Base-by-base conservation (phyloP, 2,888 invertebrate species). In the Ectropis crepuscularia region DNA sequence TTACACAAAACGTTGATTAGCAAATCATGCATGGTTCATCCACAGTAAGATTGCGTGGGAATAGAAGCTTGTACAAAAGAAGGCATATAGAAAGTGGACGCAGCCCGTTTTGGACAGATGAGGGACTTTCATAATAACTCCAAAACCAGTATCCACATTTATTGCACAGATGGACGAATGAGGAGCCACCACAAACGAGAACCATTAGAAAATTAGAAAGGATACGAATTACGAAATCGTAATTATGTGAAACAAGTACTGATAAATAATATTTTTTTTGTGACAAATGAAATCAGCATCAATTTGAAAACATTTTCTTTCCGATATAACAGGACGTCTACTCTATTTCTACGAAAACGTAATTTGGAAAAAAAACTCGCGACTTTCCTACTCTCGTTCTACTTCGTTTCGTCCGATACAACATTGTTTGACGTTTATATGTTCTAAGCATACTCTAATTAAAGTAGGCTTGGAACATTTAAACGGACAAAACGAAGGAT, bases 1-100 rank as follows among this genome's bases (percentile, higher is more conserved):
- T 42, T 48, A 36, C 48, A 41, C 39, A 1, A 28, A 6, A n/a
- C 66, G 65, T 39, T 48, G 55, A 51, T 55, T 58, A 39, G 28
- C 53, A 71, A 69, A 68, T 67, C 65, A 67, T 63, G 8, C 46
- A 70, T 70, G 70, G 77, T 74, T 68, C 73, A 68, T 70, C 71
- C 73, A 74, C 72, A 81, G 79, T 80, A 85, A 81, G 82, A 82
- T 80, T 79, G 87, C 84, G 88, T 89, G 88, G 89, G 89, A 88
- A 85, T 83, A 79, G 67, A 73, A 65, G 73, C 71, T 76, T 64
- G 72, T 72, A 86, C 81, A 83, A 82, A 83, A 84, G 85, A 83
- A 74, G 76, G 67, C 68, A 69, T 72, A 65, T 68, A 68, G 72
- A 72, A 72, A 72, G 72, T 69, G 64, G 62, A 43, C 53, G 63